Conservation (phyloP, 2,113 vertebrate species). For the Myiozetetes cayanensis region DNA sequence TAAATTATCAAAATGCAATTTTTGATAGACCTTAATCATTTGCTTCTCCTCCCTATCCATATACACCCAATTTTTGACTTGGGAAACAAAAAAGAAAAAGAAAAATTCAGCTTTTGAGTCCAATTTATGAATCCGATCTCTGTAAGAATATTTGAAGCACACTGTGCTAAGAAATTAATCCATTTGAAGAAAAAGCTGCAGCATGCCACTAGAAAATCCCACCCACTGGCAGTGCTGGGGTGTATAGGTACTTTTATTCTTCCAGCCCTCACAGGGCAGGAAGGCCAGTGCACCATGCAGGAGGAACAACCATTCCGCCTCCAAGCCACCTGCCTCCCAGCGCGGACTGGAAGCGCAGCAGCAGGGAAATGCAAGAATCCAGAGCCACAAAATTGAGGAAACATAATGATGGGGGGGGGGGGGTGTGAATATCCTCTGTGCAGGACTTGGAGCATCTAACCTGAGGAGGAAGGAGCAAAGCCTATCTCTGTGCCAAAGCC, state of each 20-base stretch:
- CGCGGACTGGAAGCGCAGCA: fast-evolving
- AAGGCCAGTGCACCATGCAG: not conserved
- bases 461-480: not conserved
- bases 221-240: not conserved
- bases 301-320: not conserved
- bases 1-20: not conserved
- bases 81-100: fast-evolving
- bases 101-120: not conserved
- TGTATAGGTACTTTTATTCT: not conserved
- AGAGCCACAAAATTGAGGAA: not conserved
- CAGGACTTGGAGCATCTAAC: not conserved
- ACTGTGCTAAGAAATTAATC: not conserved
- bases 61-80: not conserved
- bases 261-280: not conserved
- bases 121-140: not conserved
- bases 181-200: not conserved
- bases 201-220: not conserved
- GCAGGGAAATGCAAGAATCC: not conserved
- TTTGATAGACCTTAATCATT: not conserved
- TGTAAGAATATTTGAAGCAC: not conserved
- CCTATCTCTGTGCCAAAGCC: not conserved
- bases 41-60: not conserved
- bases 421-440: not conserved
- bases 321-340: not conserved
- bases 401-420: fast-evolving